phyloP scores from a whole-genome alignment of 2,113 vertebrate species.

The Vulpes lagopus region DNA sequence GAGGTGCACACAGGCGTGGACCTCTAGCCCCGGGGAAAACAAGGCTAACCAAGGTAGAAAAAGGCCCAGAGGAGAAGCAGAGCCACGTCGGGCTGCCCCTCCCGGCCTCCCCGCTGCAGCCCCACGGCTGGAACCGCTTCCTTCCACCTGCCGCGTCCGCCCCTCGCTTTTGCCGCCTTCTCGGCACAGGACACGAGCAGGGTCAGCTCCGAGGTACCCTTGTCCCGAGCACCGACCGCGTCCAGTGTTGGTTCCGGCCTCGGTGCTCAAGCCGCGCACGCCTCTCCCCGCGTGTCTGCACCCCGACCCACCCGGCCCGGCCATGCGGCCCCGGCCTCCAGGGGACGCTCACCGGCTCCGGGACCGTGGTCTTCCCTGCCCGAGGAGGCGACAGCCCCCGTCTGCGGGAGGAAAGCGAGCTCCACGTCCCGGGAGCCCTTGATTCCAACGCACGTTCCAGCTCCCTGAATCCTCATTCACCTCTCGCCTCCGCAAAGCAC shows the following conservation, averaged over 20 bases:
- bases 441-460: background rate
- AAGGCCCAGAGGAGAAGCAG: background rate
- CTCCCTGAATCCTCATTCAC: background rate
- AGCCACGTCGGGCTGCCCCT: background rate
- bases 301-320: no score
- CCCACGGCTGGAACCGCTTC: no score
- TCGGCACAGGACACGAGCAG: no score
- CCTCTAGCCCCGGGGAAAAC: background rate
- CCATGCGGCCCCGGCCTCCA: background rate
- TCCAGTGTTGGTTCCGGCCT: no score
- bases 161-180: no score
- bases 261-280: no score
- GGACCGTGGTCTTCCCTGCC: background rate
- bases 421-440: fast-evolving
- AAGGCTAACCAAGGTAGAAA: background rate
- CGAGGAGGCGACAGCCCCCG: fast-evolving
- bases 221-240: no score
- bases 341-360: no score
- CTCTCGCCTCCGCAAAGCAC: background rate
- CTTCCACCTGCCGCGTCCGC: no score
- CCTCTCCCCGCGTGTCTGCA: no score
- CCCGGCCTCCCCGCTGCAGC: no score
- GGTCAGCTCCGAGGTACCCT: no score
- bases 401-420: background rate
- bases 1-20: background rate